A percentile compares a stretch with the other conserved stretches of the same genome.
phyloP scores from a whole-genome alignment of 2,113 vertebrate genomes.

The Cricetomys ansorgei region DNA sequence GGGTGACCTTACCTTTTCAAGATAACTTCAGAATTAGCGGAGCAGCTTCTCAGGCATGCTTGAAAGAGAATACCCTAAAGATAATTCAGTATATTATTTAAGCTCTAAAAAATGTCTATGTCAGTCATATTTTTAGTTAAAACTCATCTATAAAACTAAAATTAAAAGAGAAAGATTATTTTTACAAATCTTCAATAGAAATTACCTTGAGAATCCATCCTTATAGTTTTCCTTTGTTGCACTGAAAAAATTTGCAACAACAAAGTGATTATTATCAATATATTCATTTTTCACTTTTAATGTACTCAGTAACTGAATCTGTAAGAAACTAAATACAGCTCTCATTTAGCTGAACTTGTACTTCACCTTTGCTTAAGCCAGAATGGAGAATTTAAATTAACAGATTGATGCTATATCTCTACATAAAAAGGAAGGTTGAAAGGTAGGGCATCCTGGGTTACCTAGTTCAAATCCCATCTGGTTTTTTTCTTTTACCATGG shows the following conservation, averaged over 20 bases:
- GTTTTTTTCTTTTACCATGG: conserved; percentile 33
- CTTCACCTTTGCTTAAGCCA: conserved; percentile 64
- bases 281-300: conserved; percentile 58
- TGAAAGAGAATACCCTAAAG: conserved; percentile 71
- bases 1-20: conserved; percentile 47
- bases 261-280: conserved; percentile 55
- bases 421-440: conserved; percentile 57
- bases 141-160: conserved; percentile 64
- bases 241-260: conserved; percentile 59
- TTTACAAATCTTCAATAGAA: conserved; percentile 56
- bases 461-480: conserved; percentile 66
- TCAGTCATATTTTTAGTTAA: conserved; percentile 47
- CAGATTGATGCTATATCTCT: not conserved
- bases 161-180: conserved; percentile 45
- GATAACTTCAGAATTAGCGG: conserved; percentile 49
- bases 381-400: conserved; percentile 52
- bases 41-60: conserved; percentile 37
- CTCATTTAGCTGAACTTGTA: conserved; percentile 23
- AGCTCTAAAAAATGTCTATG: not conserved
- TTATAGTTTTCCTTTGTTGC: conserved; percentile 55
- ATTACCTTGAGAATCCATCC: conserved; percentile 57
- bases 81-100: conserved; percentile 67
- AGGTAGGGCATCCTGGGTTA: conserved; percentile 20
- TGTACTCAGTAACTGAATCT: conserved; percentile 24
- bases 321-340: conserved; percentile 29